Conservation (phyloP, 2,797 vertebrate species). For the Scomberomorus guttatus region DNA sequence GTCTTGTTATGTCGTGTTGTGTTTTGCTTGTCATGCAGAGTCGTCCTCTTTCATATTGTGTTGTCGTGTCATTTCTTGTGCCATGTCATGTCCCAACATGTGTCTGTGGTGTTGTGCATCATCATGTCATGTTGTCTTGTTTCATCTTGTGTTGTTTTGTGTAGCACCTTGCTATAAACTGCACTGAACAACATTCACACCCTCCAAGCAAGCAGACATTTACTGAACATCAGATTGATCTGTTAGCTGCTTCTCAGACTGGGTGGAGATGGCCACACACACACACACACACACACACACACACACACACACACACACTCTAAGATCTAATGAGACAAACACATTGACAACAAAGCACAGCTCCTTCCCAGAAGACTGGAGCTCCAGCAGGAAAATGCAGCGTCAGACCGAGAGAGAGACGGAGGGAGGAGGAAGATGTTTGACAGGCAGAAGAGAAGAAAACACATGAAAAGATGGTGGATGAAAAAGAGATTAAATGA, state of each 20-base stretch:
- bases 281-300: conserved; percentile 8
- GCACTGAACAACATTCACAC: not conserved
- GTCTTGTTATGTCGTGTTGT: not conserved
- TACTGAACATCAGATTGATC: conserved; percentile 10
- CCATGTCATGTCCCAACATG: not conserved
- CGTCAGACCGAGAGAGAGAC: conserved; percentile 11
- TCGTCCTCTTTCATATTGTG: no score
- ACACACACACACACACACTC: conserved; percentile 23
- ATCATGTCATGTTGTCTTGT: not conserved
- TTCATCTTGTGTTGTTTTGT: not conserved
- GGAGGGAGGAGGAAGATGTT: conserved; percentile 2
- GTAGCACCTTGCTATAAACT: not conserved
- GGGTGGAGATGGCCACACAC: conserved; percentile 41
- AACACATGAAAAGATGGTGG: conserved; percentile 33
- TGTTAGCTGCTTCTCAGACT: conserved; percentile 25
- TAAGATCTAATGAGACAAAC: conserved; percentile 30
- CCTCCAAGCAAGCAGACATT: not conserved
- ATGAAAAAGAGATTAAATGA: conserved; percentile 15
- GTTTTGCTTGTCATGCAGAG: no score
- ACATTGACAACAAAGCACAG: conserved; percentile 14
- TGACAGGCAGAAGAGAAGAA: conserved; percentile 5
- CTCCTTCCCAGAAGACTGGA: conserved; percentile 24
- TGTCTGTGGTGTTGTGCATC: not conserved
- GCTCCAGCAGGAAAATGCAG: conserved; percentile 26
- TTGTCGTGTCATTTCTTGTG: not conserved